Evolutionary conservation across 1,140 invertebrate species (phyloP).

Genomic region (Rhopalosiphum padi): DNA sequence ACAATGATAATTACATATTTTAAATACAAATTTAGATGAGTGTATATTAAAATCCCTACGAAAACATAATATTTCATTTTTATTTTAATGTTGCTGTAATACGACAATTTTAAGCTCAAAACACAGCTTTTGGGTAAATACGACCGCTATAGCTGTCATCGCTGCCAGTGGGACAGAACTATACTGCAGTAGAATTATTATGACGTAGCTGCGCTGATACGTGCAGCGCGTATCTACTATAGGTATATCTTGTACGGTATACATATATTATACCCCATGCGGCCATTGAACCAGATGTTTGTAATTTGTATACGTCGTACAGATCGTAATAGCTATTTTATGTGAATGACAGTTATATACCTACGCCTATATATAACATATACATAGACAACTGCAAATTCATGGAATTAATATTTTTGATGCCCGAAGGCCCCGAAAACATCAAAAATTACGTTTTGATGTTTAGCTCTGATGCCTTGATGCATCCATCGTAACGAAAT

Average conservation of each 20-base stretch:
- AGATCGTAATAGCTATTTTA: background rate
- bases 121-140: background rate
- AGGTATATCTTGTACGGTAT: background rate
- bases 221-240: background rate
- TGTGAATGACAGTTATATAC: background rate
- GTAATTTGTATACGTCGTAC: background rate
- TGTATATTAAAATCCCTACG: background rate
- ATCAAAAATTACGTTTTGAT: background rate
- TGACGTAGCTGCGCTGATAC: background rate
- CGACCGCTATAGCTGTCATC: background rate
- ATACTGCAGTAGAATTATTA: background rate
- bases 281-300: conserved; percentile 4
- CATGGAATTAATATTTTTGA: background rate
- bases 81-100: background rate
- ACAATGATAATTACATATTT: background rate
- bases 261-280: background rate
- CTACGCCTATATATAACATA: background rate
- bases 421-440: background rate
- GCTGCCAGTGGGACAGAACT: background rate
- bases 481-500: background rate
- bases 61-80: background rate
- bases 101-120: background rate
- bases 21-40: background rate
- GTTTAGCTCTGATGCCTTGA: background rate
- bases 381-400: background rate